Evolutionary conservation across 2,797 vertebrate genomes (phyloP).

Genomic region (Mormyrops attenuatus): DNA sequence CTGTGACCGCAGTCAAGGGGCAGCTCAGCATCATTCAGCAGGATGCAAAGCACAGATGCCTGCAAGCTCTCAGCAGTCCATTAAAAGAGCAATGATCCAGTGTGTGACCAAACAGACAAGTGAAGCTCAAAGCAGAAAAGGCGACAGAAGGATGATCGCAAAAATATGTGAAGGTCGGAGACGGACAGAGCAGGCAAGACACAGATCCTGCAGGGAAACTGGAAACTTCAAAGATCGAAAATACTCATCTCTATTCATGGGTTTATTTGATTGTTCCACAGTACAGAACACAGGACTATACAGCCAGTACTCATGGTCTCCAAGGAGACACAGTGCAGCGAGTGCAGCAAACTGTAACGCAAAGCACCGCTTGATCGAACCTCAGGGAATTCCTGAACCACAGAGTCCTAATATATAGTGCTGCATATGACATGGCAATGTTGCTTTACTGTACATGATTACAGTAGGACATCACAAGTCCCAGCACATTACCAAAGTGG

Average conservation of each 20-base stretch:
- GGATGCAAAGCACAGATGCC: background rate
- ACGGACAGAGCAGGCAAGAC: background rate
- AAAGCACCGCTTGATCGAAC: background rate
- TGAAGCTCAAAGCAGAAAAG: background rate
- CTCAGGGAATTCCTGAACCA: background rate
- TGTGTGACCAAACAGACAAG: background rate
- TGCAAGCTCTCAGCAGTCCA: background rate
- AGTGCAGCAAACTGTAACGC: background rate
- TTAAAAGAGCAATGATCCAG: background rate
- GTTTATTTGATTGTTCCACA: constrained; percentile 2
- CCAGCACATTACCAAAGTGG: background rate
- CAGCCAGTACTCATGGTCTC: background rate
- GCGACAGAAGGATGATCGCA: background rate
- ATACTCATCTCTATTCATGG: background rate
- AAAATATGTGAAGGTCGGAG: background rate
- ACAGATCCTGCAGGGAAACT: background rate
- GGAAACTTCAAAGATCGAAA: background rate
- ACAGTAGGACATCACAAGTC: background rate
- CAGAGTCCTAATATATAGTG: background rate
- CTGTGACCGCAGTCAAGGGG: background rate
- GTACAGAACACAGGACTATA: background rate
- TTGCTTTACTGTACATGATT: background rate
- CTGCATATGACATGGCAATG: background rate
- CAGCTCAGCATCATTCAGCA: background rate
- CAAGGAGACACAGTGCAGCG: background rate